Evolutionary conservation across 2,888 invertebrate species (phyloP).

Genomic region (Limnephilus rhombicus): DNA sequence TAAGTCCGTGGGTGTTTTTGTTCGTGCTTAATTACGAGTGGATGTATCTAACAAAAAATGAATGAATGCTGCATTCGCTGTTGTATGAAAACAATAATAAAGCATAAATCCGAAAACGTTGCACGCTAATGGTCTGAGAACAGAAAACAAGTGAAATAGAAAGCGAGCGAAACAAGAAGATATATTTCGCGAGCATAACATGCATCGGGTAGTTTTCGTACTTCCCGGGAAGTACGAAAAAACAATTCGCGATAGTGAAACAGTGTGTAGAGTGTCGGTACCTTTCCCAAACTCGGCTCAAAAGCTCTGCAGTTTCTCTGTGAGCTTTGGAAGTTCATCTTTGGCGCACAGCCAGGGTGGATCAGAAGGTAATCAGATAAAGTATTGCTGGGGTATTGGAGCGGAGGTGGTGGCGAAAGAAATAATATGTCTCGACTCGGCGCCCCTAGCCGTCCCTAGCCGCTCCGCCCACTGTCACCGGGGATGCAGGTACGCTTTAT

Average conservation of each 20-base stretch:
- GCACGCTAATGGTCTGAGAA: background rate
- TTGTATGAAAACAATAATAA: background rate
- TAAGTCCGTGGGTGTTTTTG: background rate
- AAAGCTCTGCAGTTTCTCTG: constrained; percentile 32
- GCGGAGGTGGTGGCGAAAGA: constrained; percentile 48
- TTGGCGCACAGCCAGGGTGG: constrained; percentile 57
- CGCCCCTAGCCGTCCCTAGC: background rate
- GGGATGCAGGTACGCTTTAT: background rate
- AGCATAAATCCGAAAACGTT: background rate
- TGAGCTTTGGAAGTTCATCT: background rate
- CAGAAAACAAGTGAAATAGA: background rate
- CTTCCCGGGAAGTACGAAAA: background rate
- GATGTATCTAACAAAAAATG: background rate
- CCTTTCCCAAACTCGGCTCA: constrained; percentile 19
- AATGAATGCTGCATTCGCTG: background rate
- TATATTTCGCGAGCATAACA: background rate
- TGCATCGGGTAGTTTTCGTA: background rate
- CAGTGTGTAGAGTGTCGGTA: background rate
- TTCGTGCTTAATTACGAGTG: background rate
- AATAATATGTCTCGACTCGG: constrained; percentile 41
- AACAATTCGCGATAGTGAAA: background rate
- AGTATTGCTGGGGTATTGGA: constrained; percentile 52
- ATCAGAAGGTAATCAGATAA: constrained; percentile 64
- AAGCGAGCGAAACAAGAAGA: background rate
- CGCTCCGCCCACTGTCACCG: background rate